phyloP scores from a whole-genome alignment of 2,113 vertebrate genomes.

The Colaptes auratus region DNA sequence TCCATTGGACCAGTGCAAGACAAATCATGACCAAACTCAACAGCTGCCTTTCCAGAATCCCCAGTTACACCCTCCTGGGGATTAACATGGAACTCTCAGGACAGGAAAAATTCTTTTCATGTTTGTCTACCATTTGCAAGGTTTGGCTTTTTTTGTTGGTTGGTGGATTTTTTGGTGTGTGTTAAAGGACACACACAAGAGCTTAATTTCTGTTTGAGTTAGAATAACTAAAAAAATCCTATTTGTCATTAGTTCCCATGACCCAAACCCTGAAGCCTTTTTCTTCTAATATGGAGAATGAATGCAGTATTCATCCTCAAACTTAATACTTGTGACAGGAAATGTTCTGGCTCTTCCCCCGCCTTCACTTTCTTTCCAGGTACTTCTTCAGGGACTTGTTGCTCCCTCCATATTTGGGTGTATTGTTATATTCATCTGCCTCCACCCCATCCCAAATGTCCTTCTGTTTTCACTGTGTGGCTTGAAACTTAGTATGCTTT shows the following conservation, averaged over 20 bases:
- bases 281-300: not conserved
- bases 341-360: not conserved
- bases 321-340: not conserved
- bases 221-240: not conserved
- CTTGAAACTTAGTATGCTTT: not conserved
- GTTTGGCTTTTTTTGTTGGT: not conserved
- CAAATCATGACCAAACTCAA: not conserved
- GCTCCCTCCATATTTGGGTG: not conserved
- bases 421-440: not conserved
- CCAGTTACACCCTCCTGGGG: not conserved
- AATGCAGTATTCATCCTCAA: not conserved
- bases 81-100: not conserved
- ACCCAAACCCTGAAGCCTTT: not conserved
- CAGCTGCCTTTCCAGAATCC: not conserved
- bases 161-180: too few relatives aligned
- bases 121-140: not conserved
- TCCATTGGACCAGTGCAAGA: too few relatives aligned
- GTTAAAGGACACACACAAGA: not conserved
- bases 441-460: not conserved
- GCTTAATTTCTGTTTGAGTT: not conserved
- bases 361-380: not conserved
- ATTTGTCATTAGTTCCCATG: accelerated
- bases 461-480: not conserved
- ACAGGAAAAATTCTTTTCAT: not conserved
- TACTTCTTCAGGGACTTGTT: not conserved